A percentile compares a stretch with the other conserved stretches of the same genome.
Conservation (phyloP, 2,888 invertebrate genomes). For the Beris chalybata region DNA sequence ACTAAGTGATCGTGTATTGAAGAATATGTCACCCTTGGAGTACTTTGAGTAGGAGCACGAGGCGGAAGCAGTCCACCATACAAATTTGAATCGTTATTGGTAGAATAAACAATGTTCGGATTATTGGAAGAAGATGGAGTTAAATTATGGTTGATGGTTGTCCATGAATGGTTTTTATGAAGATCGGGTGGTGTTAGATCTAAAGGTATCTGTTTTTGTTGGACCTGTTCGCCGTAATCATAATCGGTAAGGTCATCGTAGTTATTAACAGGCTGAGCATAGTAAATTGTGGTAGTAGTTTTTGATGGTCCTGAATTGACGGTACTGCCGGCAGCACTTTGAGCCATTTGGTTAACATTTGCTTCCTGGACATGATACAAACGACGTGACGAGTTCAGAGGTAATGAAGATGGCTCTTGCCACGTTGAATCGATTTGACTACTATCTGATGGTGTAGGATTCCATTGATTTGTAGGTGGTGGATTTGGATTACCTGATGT, state of each 20-base stretch:
- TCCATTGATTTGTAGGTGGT: not conserved
- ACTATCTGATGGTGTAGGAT: not conserved
- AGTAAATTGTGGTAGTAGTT: constrained; percentile 42
- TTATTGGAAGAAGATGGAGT: constrained; percentile 42
- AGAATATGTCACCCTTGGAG: not conserved
- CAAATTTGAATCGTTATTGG: constrained; percentile 36
- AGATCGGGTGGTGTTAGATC: not conserved
- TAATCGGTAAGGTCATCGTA: not conserved
- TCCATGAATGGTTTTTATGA: constrained; percentile 18
- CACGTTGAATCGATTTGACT: not conserved
- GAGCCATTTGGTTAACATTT: too few relatives aligned
- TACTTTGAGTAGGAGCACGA: constrained; percentile 7
- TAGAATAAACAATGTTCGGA: constrained; percentile 26
- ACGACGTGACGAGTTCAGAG: not conserved
- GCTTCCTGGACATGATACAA: not conserved
- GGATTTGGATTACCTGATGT: constrained; percentile 12
- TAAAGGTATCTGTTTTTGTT: constrained; percentile 8
- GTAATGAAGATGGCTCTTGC: not conserved
- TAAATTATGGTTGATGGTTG: constrained; percentile 29
- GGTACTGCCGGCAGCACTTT: too few relatives aligned
- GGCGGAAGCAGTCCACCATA: constrained; percentile 43
- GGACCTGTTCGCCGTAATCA: not conserved
- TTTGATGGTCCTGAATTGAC: not conserved
- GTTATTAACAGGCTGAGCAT: constrained; percentile 47
- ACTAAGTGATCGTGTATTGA: constrained; percentile 15